These are phyloP conservation scores for Chymomyza costata DNA, from an alignment of 1,140 invertebrate genomes.

Conservation along the genomic window DNA sequence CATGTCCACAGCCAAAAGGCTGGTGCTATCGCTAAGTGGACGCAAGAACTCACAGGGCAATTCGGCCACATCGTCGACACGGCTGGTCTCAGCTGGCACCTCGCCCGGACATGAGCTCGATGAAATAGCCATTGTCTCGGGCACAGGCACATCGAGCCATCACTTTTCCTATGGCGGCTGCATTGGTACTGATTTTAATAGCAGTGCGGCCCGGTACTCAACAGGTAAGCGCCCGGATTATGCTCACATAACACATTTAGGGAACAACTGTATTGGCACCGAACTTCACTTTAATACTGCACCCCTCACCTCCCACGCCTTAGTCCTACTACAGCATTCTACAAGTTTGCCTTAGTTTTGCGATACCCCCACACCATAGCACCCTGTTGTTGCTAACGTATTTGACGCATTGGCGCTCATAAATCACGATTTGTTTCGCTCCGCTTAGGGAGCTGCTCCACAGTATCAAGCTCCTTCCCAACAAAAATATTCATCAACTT, in stretches of 20 bases:
- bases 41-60: constrained; percentile 76
- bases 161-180: constrained; percentile 80
- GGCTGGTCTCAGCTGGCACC: constrained; percentile 76
- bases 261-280: too few relatives aligned
- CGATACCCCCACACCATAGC: too few relatives aligned
- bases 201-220: constrained; percentile 81
- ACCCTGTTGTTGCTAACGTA: too few relatives aligned
- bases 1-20: constrained; percentile 82
- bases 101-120: constrained; percentile 83
- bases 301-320: neutral
- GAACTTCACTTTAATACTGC: constrained; percentile 14
- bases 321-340: too few relatives aligned
- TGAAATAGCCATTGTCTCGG: constrained; percentile 85
- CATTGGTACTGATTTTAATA: constrained; percentile 61
- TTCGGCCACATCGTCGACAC: constrained; percentile 75
- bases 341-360: too few relatives aligned
- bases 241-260: too few relatives aligned
- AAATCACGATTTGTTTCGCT: too few relatives aligned
- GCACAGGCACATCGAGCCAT: constrained; percentile 78
- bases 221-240: constrained; percentile 77
- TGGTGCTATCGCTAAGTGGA: constrained; percentile 81
- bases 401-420: too few relatives aligned
- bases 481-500: too few relatives aligned
- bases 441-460: too few relatives aligned
- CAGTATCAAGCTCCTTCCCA: too few relatives aligned